Evolutionary conservation across 2,888 invertebrate genomes (phyloP), one percentile per base, ranked within the genome.

Genomic region (Gortyna flavago): DNA sequence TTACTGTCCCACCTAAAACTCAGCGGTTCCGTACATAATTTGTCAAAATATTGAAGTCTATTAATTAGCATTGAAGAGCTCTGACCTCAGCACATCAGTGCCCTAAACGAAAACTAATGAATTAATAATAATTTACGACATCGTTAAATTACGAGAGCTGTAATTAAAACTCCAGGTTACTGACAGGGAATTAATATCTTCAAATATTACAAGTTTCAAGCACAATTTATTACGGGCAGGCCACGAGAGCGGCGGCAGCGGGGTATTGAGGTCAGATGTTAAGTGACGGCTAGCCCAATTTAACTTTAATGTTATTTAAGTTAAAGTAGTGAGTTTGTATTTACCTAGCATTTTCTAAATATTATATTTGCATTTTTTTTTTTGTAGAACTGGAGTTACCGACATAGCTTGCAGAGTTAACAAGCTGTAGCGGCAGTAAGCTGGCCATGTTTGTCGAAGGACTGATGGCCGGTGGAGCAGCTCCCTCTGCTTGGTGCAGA

Each of bases 161-260:
- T 89, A 88, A 88, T 88, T 89, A 88, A 87, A 87, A 88, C 75
- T 83, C 87, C 89, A 88, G 83, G 85, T 81, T 85, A 81, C 85
- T 87, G 89, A 88, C 87, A 89, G 88, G 81, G 80, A 85, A 88
- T 88, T 88, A 89, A 88, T 89, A 87, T 84, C 88, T 86, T 84
- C 83, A 87, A 87, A 89, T 88, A 85, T 88, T 88, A 85, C 85
- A 83, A 89, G 87, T 88, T 89, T 85, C 81, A 84, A 88, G 85
- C 85, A 79, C 84, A 84, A 88, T 87, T 88, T 88, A 85, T 88
- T 86, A 86, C 65, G 59, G n/a, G 21, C 69, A 65, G 81, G 88
- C 77, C 75, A 72, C 80, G 80, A 86, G 67, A 71, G 25, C 61
- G 29, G 21, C 59, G 54, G 29, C 54, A 29, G 25, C 59, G 44